A percentile compares a stretch with the other conserved stretches of the same genome.
Conservation (phyloP, 2,888 invertebrate genomes). For the Busseola fusca region DNA sequence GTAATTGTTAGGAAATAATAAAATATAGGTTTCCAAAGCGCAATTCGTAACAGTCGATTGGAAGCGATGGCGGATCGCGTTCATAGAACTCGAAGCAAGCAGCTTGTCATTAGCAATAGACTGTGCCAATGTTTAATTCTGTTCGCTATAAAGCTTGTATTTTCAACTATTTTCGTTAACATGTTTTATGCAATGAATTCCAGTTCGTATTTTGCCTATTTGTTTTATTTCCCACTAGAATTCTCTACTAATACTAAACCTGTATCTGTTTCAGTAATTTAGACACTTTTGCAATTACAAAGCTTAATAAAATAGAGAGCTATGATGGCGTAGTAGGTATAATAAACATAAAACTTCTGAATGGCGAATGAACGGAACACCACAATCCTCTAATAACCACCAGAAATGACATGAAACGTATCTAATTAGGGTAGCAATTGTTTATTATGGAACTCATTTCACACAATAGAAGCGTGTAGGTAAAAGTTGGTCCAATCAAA, state of each 20-base stretch:
- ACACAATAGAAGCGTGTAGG: conserved; percentile 63
- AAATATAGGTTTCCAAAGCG: conserved; percentile 42
- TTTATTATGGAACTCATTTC: conserved; percentile 57
- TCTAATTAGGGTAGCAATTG: conserved; percentile 63
- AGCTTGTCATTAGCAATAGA: conserved; percentile 35
- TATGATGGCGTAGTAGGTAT: conserved; percentile 10
- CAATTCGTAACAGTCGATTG: conserved; percentile 43
- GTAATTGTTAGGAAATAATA: conserved; percentile 42
- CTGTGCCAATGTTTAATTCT: conserved; percentile 31
- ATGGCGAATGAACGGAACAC: conserved; percentile 43
- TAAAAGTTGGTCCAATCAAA: conserved; percentile 69
- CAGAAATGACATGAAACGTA: conserved; percentile 59
- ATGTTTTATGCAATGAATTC: conserved; percentile 43
- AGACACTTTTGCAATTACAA: conserved; percentile 12
- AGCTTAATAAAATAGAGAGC: conserved; percentile 21
- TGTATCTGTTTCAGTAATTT: conserved; percentile 11
- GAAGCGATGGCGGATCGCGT: conserved; percentile 31
- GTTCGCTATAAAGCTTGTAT: conserved; percentile 24
- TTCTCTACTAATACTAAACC: conserved; percentile 13
- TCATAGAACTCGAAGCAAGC: conserved; percentile 13
- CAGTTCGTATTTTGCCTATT: conserved; percentile 21
- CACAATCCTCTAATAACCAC: conserved; percentile 47
- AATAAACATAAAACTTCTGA: conserved; percentile 42
- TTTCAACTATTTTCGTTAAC: conserved; percentile 38
- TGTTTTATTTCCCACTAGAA: conserved; percentile 27